Evolutionary conservation across 2,888 invertebrate species (phyloP).

Genomic region (Chloromyia formosa): DNA sequence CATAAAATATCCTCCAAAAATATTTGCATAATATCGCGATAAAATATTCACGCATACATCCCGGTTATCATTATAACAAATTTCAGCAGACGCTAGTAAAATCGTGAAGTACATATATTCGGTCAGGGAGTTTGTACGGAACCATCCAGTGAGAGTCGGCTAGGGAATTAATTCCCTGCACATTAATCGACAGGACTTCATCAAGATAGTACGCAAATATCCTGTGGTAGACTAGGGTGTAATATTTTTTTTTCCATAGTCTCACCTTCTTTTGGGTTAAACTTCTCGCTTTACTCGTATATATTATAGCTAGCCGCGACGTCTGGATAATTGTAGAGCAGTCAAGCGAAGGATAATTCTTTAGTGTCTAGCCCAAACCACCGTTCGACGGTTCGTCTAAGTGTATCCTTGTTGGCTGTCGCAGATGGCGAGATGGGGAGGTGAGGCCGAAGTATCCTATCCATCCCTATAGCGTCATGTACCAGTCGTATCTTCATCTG

Average conservation of each 20-base stretch:
- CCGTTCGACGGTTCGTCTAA: neutral
- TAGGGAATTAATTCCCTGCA: too few species aligned
- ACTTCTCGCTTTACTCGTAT: too few species aligned
- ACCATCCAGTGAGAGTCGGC: too few species aligned
- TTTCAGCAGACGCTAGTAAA: neutral
- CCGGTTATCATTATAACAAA: slow-evolving; percentile 5
- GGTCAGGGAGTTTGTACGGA: too few species aligned
- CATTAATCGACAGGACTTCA: too few species aligned
- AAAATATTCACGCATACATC: slow-evolving; percentile 30
- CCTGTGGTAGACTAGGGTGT: too few species aligned
- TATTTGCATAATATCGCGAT: slow-evolving; percentile 40
- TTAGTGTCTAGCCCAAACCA: neutral
- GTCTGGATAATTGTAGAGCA: neutral
- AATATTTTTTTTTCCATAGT: too few species aligned
- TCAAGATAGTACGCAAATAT: too few species aligned
- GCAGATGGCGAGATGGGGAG: neutral
- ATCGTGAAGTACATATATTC: too few species aligned
- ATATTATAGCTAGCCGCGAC: too few species aligned
- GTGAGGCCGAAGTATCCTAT: too few species aligned
- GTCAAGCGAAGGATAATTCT: neutral
- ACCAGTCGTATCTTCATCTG: slow-evolving; percentile 39
- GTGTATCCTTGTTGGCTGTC: neutral
- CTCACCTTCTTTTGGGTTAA: too few species aligned
- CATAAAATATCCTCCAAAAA: slow-evolving; percentile 29
- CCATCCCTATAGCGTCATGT: slow-evolving; percentile 8